Base-by-base conservation (phyloP, 2,888 invertebrate species). In the Phengaris alcon region DNA sequence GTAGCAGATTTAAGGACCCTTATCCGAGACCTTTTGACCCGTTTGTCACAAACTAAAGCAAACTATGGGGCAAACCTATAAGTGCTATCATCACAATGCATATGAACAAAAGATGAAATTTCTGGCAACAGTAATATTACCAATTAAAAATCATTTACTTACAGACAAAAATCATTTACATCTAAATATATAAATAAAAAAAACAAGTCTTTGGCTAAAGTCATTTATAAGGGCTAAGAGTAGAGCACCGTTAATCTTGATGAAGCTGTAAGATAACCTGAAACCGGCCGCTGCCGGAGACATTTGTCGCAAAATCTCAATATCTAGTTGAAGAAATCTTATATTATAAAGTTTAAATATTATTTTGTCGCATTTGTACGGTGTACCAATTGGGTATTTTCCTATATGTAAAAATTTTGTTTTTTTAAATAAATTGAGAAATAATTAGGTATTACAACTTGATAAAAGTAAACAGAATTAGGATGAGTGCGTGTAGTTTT, bases 191-290 rank as follows among this genome's bases (percentile, higher is more conserved):
- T 48, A 48, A 59, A 59, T 22, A 68, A 75, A 75, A 69, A 68
- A 69, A 35, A 75, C 52, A 64, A 68, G 69, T 75, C 68, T 75
- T n/a, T 75, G 2, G 69, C 70, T 57, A 57, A 69, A 59, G 57
- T 76, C 77, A 78, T 76, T 79, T 77, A 77, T 76, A 76, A 79
- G 70, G 77, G 79, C 80, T 82, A 82, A 81, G 79, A 82, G 80
- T 79, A 79, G 83, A 82, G 80, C 78, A 77, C 79, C 77, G 82
- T 82, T 88, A 87, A 88, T 89, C 89, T 87, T 88, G 89, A 89
- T 89, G 83, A 88, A 88, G 84, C 84, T 84, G 83, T 82, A 78
- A 84, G 87, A 87, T 89, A 87, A 89, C 85, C 81, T 85, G 86
- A 86, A 88, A 88, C 87, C 85, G 85, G 83, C 79, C 81, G 82